These are phyloP conservation scores for Ferdinandea cuprea DNA, from an alignment of 2,888 invertebrate species.

Conservation along the genomic window DNA sequence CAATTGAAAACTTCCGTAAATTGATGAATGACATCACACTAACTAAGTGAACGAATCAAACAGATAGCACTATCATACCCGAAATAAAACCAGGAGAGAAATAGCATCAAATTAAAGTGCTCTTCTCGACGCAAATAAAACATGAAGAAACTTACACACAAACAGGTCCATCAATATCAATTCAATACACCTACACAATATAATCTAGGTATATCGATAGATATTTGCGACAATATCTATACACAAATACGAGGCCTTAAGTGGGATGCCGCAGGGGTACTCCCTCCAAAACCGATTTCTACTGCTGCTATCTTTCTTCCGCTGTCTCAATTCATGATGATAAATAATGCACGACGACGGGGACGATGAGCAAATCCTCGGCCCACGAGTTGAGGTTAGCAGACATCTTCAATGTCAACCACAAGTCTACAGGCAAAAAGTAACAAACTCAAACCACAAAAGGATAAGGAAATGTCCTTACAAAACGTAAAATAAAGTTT, in stretches of 20 bases:
- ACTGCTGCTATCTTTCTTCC: not conserved
- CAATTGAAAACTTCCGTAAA: slow-evolving; percentile 18
- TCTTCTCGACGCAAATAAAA: not conserved
- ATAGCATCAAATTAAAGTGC: slow-evolving; percentile 16
- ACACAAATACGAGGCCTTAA: not conserved
- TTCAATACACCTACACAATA: not conserved
- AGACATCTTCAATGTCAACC: slow-evolving; percentile 44
- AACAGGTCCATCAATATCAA: slow-evolving; percentile 30
- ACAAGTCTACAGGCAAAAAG: slow-evolving; percentile 10
- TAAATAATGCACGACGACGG: slow-evolving; percentile 52
- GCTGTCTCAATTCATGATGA: slow-evolving; percentile 23
- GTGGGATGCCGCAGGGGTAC: not conserved
- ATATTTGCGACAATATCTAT: not conserved
- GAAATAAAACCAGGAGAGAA: slow-evolving; percentile 8
- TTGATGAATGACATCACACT: slow-evolving; percentile 47
- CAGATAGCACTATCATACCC: not conserved
- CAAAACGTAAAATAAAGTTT: slow-evolving; percentile 29
- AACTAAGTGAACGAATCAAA: slow-evolving; percentile 4
- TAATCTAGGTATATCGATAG: no score
- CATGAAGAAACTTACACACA: not conserved
- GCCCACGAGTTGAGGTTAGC: slow-evolving; percentile 22
- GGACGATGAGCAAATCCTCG: slow-evolving; percentile 23
- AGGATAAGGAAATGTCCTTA: slow-evolving; percentile 43
- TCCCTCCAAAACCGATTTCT: slow-evolving; percentile 1
- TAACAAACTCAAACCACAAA: slow-evolving; percentile 5